Evolutionary conservation across 1,140 invertebrate genomes (phyloP), one percentile per base, ranked within the genome.

Genomic region (Drosophila nigromelanica): DNA sequence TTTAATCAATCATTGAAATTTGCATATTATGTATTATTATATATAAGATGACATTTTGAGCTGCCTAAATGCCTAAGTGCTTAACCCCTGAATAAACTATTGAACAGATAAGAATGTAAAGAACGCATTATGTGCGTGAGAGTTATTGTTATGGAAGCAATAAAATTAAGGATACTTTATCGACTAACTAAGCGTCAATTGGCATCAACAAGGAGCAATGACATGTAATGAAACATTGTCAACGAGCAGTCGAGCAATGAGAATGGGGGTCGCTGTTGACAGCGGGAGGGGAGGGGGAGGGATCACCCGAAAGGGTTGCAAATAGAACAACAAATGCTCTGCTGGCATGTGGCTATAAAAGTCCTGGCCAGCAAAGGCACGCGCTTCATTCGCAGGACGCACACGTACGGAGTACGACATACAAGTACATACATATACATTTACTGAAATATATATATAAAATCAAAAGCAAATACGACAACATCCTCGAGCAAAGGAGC

Each of bases 141-240:
- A 87, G 39, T 67, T 78, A 73, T 76, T 62, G 60, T 48, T 76
- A 48, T 18, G 37, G 69, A 79, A 66, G 73, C 73, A 70, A 89
- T 83, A 89, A 89, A 87, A 82, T 40, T 43, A 21, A 14, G 64
- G 39, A 73, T 71, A 52, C 52, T 66, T 72, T 77, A 80, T 89
- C 59, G 79, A 74, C 40, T 74, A 74, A 71, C 64, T 52, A 68
- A 79, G 72, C 68, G 82, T 73, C 79, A 82, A 89, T 78, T 82
- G 83, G 79, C 61, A 71, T 76, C 73, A 89, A 80, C 76, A 77
- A 87, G 83, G 68, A 86, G 83, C 83, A 86, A 70, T 82, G 78
- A 89, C 83, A 87, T 89, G 50, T 73, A 89, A 69, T 89, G 69
- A 73, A 89, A 73, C 54, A 76, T 62, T 73, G 79, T 52, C 59